These are phyloP conservation scores for Nomada fabriciana DNA, from an alignment of 2,888 invertebrate species.

Conservation along the genomic window DNA sequence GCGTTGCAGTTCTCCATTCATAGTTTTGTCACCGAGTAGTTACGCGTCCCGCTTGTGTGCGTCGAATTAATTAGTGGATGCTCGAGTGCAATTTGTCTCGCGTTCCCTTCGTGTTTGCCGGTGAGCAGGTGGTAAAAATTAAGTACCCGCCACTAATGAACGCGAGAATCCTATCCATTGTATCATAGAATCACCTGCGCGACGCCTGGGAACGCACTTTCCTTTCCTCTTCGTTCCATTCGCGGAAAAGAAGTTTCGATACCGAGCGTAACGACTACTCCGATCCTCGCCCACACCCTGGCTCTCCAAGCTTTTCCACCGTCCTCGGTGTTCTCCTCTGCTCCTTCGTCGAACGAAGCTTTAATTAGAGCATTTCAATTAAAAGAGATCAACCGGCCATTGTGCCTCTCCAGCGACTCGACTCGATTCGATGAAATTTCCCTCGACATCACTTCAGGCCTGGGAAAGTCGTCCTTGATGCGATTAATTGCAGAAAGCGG, in stretches of 20 bases:
- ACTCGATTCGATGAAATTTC: slow-evolving; percentile 64
- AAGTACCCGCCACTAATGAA: slow-evolving; percentile 55
- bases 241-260: slow-evolving; percentile 25
- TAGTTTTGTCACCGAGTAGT: neutral
- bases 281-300: slow-evolving; percentile 7
- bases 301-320: neutral
- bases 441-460: slow-evolving; percentile 52
- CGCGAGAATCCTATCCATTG: slow-evolving; percentile 39
- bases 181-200: slow-evolving; percentile 60
- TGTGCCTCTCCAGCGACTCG: slow-evolving; percentile 50
- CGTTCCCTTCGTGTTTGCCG: slow-evolving; percentile 5
- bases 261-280: slow-evolving; percentile 11
- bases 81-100: neutral
- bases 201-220: slow-evolving; percentile 53
- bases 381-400: slow-evolving; percentile 62
- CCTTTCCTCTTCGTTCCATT: slow-evolving; percentile 33
- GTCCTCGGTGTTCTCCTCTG: neutral
- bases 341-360: slow-evolving; percentile 3
- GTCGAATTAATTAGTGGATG: neutral
- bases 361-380: slow-evolving; percentile 71
- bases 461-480: slow-evolving; percentile 65
- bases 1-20: neutral
- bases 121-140: slow-evolving; percentile 52
- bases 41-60: no score
- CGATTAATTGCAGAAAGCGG: slow-evolving; percentile 68